Evolutionary conservation across 53 echinoderm and acorn worm species (phyloP).

Genomic region (Apostichopus leukothele): DNA sequence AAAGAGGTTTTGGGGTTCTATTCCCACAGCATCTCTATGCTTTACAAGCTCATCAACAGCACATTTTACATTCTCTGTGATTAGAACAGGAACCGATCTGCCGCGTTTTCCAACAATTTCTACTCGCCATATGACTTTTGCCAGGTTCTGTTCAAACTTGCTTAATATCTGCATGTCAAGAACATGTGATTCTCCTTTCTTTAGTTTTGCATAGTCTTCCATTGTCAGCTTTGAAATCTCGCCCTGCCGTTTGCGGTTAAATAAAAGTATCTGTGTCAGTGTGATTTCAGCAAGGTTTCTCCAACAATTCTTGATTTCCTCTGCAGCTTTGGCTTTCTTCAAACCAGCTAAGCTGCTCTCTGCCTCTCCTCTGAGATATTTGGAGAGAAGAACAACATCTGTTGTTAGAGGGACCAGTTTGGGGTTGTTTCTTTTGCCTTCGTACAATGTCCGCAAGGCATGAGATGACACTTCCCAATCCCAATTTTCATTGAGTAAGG

Average conservation of each 20-base stretch:
- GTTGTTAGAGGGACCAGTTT: slow-evolving; percentile 58
- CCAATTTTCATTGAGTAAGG: slow-evolving; percentile 57
- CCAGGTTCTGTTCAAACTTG: slow-evolving; percentile 55
- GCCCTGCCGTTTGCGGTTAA: slow-evolving; percentile 54
- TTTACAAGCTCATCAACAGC: slow-evolving; percentile 40
- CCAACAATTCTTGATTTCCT: slow-evolving; percentile 32
- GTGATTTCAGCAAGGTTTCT: slow-evolving; percentile 32
- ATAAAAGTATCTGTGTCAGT: slow-evolving; percentile 57
- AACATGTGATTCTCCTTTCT: slow-evolving; percentile 10
- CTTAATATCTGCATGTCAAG: slow-evolving; percentile 47
- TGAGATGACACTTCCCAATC: slow-evolving; percentile 59
- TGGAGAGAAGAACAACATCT: slow-evolving; percentile 59
- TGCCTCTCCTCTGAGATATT: slow-evolving; percentile 42
- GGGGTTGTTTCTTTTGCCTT: slow-evolving; percentile 59
- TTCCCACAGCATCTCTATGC: slow-evolving; percentile 46
- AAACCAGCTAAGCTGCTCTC: neutral
- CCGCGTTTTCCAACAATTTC: slow-evolving; percentile 64
- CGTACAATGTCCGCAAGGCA: slow-evolving; percentile 63
- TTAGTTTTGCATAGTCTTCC: slow-evolving; percentile 51
- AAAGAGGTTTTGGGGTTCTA: slow-evolving; percentile 51
- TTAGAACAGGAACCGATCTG: slow-evolving; percentile 48
- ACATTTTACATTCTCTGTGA: too few relatives aligned
- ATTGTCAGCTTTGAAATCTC: slow-evolving; percentile 55
- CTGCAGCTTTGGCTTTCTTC: neutral
- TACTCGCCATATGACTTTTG: slow-evolving; percentile 47